Conservation (phyloP, 92 coral and sea anemone genomes). For the Zoanthus sansibaricus region DNA sequence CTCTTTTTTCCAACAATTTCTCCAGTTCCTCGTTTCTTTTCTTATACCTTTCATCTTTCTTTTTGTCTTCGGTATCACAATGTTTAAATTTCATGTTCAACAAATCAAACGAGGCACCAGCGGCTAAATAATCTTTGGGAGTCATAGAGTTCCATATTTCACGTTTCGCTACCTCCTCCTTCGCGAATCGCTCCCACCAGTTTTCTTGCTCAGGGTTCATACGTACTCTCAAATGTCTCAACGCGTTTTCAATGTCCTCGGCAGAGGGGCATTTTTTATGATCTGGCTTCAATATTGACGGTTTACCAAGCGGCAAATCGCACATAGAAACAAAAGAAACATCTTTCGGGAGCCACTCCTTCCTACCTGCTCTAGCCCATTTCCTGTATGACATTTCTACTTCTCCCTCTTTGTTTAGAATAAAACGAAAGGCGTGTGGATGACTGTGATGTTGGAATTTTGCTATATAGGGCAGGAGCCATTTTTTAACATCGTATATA, state of each 20-base stretch:
- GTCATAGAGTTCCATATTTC: neutral
- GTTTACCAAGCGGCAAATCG: conserved; percentile 11
- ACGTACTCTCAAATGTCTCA: neutral
- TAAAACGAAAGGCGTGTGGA: conserved; percentile 67
- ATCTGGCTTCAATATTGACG: conserved; percentile 45
- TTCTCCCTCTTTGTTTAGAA: conserved; percentile 48
- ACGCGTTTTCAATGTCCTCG: neutral
- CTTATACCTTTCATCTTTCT: too few relatives aligned
- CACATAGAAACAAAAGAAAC: conserved; percentile 15
- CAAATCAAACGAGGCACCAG: conserved; percentile 45
- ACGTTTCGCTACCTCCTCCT: conserved; percentile 2
- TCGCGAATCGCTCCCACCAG: conserved; percentile 34
- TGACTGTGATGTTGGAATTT: conserved; percentile 55
- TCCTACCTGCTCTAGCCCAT: conserved; percentile 53
- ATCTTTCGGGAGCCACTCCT: conserved; percentile 60
- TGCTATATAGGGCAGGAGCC: conserved; percentile 52
- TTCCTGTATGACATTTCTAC: conserved; percentile 46
- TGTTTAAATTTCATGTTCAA: neutral
- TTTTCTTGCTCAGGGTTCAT: neutral
- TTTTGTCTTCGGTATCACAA: conserved; percentile 4
- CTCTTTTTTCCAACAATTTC: too few relatives aligned
- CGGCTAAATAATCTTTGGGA: conserved; percentile 13
- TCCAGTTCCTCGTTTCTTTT: too few relatives aligned
- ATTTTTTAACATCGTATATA: conserved; percentile 60
- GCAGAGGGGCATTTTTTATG: conserved; percentile 47